Percentiles rank a stretch among this genome's conserved stretches.
These are phyloP conservation scores for Nomada ruficornis DNA, from an alignment of 2,888 invertebrate genomes.

Conservation along the genomic window DNA sequence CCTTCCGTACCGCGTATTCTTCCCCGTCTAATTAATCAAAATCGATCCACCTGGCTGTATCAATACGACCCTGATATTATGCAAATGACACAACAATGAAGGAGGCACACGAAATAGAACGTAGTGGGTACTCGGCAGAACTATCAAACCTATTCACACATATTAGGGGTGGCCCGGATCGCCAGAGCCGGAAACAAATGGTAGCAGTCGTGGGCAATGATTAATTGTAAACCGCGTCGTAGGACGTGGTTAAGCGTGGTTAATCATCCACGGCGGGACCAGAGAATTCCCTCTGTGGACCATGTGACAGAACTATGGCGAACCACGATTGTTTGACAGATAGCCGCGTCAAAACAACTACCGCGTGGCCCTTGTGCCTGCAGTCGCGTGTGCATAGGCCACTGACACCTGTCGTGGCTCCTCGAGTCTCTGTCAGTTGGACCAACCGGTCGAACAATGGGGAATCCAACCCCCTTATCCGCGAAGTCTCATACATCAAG, in stretches of 20 bases:
- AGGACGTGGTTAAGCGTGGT: constrained; percentile 62
- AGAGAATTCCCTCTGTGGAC: constrained; percentile 47
- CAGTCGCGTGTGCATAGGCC: constrained; percentile 55
- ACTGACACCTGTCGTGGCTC: constrained; percentile 67
- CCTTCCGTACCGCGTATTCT: no score
- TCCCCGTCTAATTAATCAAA: no score
- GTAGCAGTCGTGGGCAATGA: constrained; percentile 40
- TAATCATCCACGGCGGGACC: constrained; percentile 56
- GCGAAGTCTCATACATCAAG: constrained; percentile 51
- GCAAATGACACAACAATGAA: background rate
- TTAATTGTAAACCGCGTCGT: constrained; percentile 55
- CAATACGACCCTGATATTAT: background rate
- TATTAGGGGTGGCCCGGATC: constrained; percentile 11
- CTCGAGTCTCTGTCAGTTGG: constrained; percentile 54
- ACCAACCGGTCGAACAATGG: constrained; percentile 60
- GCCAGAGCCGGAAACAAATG: constrained; percentile 51
- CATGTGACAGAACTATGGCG: constrained; percentile 66
- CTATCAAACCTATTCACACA: background rate
- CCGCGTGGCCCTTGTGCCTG: constrained; percentile 54
- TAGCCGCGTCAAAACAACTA: constrained; percentile 71
- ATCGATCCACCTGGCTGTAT: no score
- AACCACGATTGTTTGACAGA: constrained; percentile 72
- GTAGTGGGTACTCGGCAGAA: background rate
- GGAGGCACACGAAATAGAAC: background rate
- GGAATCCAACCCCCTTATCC: constrained; percentile 7